phyloP scores from a whole-genome alignment of 2,113 vertebrate genomes.

The Heterotilapia buettikoferi region DNA sequence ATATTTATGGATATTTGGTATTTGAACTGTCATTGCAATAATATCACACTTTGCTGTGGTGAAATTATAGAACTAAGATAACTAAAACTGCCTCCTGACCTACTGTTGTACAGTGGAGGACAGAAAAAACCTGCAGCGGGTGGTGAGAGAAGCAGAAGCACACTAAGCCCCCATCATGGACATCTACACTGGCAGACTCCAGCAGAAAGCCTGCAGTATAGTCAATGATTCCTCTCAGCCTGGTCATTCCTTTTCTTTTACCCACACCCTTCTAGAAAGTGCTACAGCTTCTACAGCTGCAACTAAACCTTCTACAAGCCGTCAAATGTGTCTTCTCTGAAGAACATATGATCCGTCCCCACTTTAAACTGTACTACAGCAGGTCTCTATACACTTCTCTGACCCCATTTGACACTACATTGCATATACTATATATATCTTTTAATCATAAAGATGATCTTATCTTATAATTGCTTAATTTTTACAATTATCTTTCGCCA shows the following conservation, averaged over 20 bases:
- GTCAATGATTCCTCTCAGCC: not conserved
- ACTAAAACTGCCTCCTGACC: not conserved
- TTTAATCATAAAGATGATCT: not conserved
- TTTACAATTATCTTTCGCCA: not conserved
- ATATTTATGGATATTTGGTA: not conserved
- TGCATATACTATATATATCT: not conserved
- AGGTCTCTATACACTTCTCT: not conserved
- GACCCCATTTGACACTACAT: not conserved
- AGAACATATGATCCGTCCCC: rapidly evolving
- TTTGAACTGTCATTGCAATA: not conserved
- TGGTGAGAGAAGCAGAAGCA: not conserved
- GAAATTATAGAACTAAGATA: not conserved
- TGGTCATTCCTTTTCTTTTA: not conserved
- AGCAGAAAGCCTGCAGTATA: not conserved
- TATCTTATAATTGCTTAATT: not conserved
- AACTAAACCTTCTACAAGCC: not conserved
- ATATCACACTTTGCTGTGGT: not conserved
- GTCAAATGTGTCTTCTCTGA: not conserved
- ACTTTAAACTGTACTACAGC: not conserved
- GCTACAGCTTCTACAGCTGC: not conserved
- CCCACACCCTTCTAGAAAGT: not conserved
- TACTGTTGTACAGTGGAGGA: rapidly evolving
- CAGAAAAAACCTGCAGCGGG: not conserved
- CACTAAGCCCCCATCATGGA: not conserved
- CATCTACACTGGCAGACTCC: not conserved